A percentile compares a stretch with the other conserved stretches of the same genome.
Evolutionary conservation across 2,888 invertebrate species (phyloP).

Genomic region (Limnephilus rhombicus): DNA sequence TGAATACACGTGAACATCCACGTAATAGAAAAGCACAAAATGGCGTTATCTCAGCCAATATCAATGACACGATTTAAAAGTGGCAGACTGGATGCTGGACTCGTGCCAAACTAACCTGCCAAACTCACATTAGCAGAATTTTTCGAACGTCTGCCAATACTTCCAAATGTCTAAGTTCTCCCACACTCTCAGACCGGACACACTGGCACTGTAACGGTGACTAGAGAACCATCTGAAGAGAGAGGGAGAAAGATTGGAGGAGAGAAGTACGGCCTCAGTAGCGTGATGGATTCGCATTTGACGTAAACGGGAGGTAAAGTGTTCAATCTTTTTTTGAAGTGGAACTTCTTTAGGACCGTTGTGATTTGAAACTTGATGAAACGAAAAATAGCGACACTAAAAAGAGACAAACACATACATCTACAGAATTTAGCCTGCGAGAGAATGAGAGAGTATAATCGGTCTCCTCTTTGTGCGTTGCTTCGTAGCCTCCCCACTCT

Average conservation of each 20-base stretch:
- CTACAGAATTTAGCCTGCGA: too few relatives aligned
- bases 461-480: too few relatives aligned
- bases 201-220: neutral
- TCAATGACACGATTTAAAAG: conserved; percentile 51
- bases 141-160: conserved; percentile 54
- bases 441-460: too few relatives aligned
- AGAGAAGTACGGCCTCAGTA: neutral
- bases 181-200: neutral
- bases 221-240: neutral
- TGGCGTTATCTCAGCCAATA: conserved; percentile 24
- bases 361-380: too few relatives aligned
- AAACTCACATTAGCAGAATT: conserved; percentile 51
- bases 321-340: too few relatives aligned
- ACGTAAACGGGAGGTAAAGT: neutral
- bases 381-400: too few relatives aligned
- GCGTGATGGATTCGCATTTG: neutral
- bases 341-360: too few relatives aligned
- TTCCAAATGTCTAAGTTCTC: neutral
- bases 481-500: too few relatives aligned
- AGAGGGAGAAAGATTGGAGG: neutral
- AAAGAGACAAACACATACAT: too few relatives aligned
- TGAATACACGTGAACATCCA: neutral
- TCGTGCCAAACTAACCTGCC: conserved; percentile 53
- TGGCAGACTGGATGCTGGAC: conserved; percentile 30
- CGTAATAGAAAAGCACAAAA: neutral